Evolutionary conservation across 2,797 vertebrate genomes (phyloP).

Genomic region (Mormyrops boulengeri): DNA sequence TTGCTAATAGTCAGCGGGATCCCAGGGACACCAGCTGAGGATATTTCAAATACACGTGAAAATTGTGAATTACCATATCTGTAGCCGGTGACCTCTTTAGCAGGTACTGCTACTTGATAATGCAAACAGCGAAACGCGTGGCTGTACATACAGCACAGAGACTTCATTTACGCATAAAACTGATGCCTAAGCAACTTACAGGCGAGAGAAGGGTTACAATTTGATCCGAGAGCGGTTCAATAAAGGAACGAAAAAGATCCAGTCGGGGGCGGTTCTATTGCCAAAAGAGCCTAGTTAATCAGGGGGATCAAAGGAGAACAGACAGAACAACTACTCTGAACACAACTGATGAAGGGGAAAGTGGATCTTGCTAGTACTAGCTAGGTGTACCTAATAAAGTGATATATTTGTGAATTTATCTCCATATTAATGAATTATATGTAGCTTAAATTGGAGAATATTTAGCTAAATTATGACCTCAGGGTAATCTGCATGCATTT

Average conservation of each 20-base stretch:
- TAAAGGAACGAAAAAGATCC: neutral
- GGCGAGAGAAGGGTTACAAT: neutral
- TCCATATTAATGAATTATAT: neutral
- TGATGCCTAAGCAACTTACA: neutral
- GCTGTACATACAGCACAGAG: neutral
- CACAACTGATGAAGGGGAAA: neutral
- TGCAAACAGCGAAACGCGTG: neutral
- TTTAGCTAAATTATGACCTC: neutral
- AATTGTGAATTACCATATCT: neutral
- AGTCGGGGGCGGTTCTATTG: neutral
- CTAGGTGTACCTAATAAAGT: neutral
- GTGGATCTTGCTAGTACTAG: neutral
- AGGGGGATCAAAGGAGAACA: neutral
- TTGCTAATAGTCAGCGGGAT: neutral
- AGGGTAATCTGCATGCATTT: neutral
- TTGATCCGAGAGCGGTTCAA: neutral
- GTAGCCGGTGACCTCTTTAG: neutral
- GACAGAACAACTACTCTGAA: neutral
- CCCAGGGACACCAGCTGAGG: neutral
- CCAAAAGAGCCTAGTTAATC: neutral
- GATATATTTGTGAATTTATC: slow-evolving; percentile 1
- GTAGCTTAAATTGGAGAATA: neutral
- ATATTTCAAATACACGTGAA: neutral
- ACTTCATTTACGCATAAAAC: neutral
- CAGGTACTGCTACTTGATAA: neutral